These are phyloP conservation scores for Dendrolimus pini DNA, from an alignment of 2,888 invertebrate species.

Conservation along the genomic window DNA sequence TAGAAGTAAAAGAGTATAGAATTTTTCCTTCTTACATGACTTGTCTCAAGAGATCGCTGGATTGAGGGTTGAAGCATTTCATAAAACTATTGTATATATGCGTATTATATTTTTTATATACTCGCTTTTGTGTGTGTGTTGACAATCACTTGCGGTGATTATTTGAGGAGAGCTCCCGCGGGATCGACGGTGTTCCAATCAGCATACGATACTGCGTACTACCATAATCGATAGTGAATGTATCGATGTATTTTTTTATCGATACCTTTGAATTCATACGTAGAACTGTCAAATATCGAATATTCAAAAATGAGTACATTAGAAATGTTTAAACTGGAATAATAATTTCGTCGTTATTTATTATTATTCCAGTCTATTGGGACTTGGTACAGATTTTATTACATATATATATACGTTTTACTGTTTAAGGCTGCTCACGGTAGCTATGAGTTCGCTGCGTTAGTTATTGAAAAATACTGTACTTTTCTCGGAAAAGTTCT, in stretches of 20 bases:
- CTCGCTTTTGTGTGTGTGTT: constrained; percentile 43
- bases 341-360: too few relatives aligned
- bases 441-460: too few relatives aligned
- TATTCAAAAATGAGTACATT: too few relatives aligned
- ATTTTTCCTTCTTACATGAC: neutral
- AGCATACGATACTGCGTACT: constrained; percentile 25
- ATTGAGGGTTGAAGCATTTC: neutral
- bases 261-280: neutral
- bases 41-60: neutral
- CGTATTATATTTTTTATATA: neutral
- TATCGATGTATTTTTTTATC: neutral
- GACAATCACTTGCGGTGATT: constrained; percentile 69
- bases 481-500: too few relatives aligned
- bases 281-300: too few relatives aligned
- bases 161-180: constrained; percentile 56
- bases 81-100: neutral
- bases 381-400: too few relatives aligned
- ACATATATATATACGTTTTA: too few relatives aligned
- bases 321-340: too few relatives aligned
- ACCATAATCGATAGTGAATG: constrained; percentile 2
- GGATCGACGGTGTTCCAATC: constrained; percentile 32
- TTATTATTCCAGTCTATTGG: too few relatives aligned
- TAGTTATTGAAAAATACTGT: too few relatives aligned
- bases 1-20: neutral
- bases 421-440: too few relatives aligned